Percentiles rank a stretch among this genome's conserved stretches.
Evolutionary conservation across 2,113 vertebrate genomes (phyloP).

Genomic region (Gasterosteus aculeatus): DNA sequence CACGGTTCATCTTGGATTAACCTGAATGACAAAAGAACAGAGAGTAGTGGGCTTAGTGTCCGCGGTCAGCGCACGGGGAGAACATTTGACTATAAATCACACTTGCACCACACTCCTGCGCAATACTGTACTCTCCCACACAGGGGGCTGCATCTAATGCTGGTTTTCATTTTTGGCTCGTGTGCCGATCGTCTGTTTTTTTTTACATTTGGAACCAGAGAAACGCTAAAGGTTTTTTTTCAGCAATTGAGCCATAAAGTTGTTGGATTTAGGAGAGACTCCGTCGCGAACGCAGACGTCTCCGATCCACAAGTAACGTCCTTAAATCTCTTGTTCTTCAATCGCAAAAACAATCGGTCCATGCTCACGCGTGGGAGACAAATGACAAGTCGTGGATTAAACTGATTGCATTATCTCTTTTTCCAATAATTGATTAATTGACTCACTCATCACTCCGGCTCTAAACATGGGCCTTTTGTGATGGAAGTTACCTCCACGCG

Average conservation of each 20-base stretch:
- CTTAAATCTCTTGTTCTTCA: not conserved
- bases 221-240: not conserved
- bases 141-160: not conserved
- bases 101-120: constrained; percentile 13
- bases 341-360: not conserved
- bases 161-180: not conserved
- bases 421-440: not conserved
- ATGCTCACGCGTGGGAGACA: not conserved
- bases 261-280: not conserved
- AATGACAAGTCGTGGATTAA: not conserved
- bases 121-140: not conserved
- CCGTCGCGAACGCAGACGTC: not conserved
- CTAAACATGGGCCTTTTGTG: not conserved
- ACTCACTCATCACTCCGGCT: not conserved
- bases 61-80: constrained; percentile 34
- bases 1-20: constrained; percentile 63
- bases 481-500: not conserved
- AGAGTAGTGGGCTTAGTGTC: constrained; percentile 39
- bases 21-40: constrained; percentile 63
- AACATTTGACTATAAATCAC: constrained; percentile 32
- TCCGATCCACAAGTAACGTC: not conserved
- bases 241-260: not conserved
- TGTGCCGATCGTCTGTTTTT: not conserved
- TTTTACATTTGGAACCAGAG: not conserved
- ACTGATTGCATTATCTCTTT: not conserved